Evolutionary conservation across 2,888 invertebrate genomes (phyloP).

Genomic region (Lamellibrachia columna): DNA sequence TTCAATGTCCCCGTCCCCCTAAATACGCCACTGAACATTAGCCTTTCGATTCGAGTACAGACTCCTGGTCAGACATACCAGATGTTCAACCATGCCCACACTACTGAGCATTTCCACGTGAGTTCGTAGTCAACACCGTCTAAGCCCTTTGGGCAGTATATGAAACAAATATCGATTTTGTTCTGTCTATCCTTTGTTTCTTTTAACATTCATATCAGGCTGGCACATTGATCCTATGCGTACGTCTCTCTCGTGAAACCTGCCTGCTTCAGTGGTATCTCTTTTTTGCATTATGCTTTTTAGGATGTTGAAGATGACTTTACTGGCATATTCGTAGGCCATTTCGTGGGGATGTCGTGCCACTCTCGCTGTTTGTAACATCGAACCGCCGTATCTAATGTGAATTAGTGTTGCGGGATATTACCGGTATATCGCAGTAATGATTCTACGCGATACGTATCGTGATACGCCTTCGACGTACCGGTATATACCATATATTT

Average conservation of each 20-base stretch:
- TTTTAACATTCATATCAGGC: not conserved
- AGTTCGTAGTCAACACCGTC: not conserved
- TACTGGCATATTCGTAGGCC: not conserved
- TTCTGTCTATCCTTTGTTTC: not conserved
- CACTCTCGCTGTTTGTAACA: too few relatives aligned
- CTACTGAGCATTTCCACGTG: not conserved
- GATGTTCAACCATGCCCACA: too few relatives aligned
- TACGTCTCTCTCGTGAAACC: not conserved
- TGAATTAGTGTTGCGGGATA: too few relatives aligned
- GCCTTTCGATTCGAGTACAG: too few relatives aligned
- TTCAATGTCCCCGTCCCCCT: too few relatives aligned
- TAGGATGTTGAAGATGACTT: not conserved
- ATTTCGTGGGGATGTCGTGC: not conserved
- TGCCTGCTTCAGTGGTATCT: not conserved
- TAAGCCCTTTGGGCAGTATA: not conserved
- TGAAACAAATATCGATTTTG: not conserved
- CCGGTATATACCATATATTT: too few relatives aligned
- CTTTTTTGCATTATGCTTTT: not conserved
- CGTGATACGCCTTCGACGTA: too few relatives aligned
- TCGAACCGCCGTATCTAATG: too few relatives aligned
- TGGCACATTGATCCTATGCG: not conserved
- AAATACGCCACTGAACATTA: too few relatives aligned
- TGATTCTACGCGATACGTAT: too few relatives aligned
- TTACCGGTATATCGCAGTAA: too few relatives aligned
- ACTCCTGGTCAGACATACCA: too few relatives aligned